Base-by-base conservation (phyloP, 2,888 invertebrate species). In the Bhutanitis thaidina region DNA sequence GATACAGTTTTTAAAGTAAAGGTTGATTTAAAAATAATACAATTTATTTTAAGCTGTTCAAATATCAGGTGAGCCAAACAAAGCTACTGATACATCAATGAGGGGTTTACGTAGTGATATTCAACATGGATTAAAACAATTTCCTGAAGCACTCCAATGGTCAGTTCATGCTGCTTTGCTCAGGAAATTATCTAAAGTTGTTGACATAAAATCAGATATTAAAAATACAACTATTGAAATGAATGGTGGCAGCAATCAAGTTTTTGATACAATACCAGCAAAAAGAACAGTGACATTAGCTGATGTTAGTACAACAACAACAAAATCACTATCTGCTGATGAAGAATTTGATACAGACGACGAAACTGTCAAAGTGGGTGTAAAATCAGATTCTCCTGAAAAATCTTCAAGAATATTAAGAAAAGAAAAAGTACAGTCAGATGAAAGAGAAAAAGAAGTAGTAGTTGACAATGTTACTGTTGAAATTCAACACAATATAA, bases 401-500 rank as follows among this genome's bases (percentile, higher is more conserved):
- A 68, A 68, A 54, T 68, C 69, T 39, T 60, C 67, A n/a, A 20
- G 5, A 20, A 2, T 20, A 3, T 20, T 20, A 20, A 44, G 61
- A 65, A 53, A 67, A 56, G 27, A 64, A 62, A 55, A 39, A 44
- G 3, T 40, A 27, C 58, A 68, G 7, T 55, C 67, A 30, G 75
- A 72, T 43, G 77, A 80, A 7, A 77, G 68, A 25, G 77, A 80
- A 9, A 80, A 68, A 25, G 79, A 85, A 57, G 62, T 81, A 16
- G 74, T 87, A 32, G 60, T 88, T 16, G 89, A 88, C 65, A 88
- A 89, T 73, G 85, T 88, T 0, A 87, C 88, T 44, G 87, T 88
- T 52, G 88, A 89, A 77, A 89, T 89, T 55, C 85, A 89, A 62
- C 88, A 89, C 52, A 88, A 85, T 57, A 88, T 89, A 32, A 85